Conservation (phyloP, 2,888 invertebrate genomes). For the Patella pellucida region DNA sequence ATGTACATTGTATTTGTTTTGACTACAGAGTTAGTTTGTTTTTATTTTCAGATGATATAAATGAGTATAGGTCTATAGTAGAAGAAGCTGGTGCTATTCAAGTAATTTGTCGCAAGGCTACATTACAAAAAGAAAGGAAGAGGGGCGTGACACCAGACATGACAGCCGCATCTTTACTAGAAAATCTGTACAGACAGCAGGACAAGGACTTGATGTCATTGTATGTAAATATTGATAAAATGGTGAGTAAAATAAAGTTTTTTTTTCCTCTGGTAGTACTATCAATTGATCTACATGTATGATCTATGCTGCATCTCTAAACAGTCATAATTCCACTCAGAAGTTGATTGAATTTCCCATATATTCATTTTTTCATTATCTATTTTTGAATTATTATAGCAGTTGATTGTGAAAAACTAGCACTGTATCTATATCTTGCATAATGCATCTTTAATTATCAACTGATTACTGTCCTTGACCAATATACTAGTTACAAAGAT, state of each 20-base stretch:
- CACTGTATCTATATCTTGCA: not conserved
- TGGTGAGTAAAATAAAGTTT: conserved; percentile 43
- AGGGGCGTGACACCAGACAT: conserved; percentile 39
- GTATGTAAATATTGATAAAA: conserved; percentile 42
- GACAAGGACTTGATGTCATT: conserved; percentile 55
- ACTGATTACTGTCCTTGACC: not conserved
- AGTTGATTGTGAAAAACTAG: too few species aligned
- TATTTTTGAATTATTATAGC: too few species aligned
- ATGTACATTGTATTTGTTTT: too few species aligned
- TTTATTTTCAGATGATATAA: conserved; percentile 50
- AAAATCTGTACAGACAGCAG: conserved; percentile 60
- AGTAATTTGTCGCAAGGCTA: conserved; percentile 42
- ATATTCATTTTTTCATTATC: too few species aligned
- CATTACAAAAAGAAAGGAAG: conserved; percentile 33
- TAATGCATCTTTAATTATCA: too few species aligned
- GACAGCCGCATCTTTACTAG: conserved; percentile 45
- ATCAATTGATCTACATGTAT: too few species aligned
- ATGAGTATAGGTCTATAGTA: conserved; percentile 58
- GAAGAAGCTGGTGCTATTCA: conserved; percentile 67
- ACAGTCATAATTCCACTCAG: too few species aligned
- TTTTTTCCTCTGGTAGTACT: too few species aligned
- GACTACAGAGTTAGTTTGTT: too few species aligned
- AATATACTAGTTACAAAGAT: not conserved
- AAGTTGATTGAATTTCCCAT: too few species aligned
- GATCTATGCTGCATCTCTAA: too few species aligned